These are phyloP conservation scores for Pseudoatta argentina DNA, from an alignment of 1,140 invertebrate genomes.

Conservation along the genomic window DNA sequence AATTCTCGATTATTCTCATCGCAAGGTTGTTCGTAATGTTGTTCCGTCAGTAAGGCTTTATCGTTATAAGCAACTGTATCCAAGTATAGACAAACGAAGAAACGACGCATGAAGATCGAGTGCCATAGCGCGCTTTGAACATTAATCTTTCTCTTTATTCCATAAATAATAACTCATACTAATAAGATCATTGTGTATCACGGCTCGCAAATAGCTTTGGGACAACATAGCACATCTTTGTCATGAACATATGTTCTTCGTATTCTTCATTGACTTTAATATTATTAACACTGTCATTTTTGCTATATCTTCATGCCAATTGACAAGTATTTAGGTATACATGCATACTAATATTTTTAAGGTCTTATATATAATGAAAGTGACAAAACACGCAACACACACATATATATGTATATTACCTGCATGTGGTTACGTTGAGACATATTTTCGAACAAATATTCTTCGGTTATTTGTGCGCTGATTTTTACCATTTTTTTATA, in stretches of 20 bases:
- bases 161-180: slow-evolving; percentile 12
- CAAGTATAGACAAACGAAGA: slow-evolving; percentile 4
- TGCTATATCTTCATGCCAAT: not conserved
- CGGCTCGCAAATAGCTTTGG: slow-evolving; percentile 62
- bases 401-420: slow-evolving; percentile 19
- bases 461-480: not conserved
- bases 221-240: slow-evolving; percentile 33
- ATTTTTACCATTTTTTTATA: slow-evolving; percentile 32
- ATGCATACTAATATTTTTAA: slow-evolving; percentile 62
- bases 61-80: slow-evolving; percentile 26
- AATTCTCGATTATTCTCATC: not conserved
- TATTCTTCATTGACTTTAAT: slow-evolving; percentile 60
- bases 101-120: slow-evolving; percentile 65
- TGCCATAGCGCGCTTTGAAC: slow-evolving; percentile 75
- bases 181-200: slow-evolving; percentile 39
- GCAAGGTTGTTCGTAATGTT: slow-evolving; percentile 44
- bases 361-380: slow-evolving; percentile 26
- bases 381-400: not conserved
- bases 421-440: slow-evolving; percentile 48
- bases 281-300: slow-evolving; percentile 58
- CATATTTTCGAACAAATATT: not conserved
- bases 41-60: not conserved
- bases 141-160: slow-evolving; percentile 57
- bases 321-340: slow-evolving; percentile 39
- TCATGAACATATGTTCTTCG: slow-evolving; percentile 56